A percentile compares a stretch with the other conserved stretches of the same genome.
phyloP scores from a whole-genome alignment of 2,888 invertebrate species.

The Teleogryllus oceanicus region DNA sequence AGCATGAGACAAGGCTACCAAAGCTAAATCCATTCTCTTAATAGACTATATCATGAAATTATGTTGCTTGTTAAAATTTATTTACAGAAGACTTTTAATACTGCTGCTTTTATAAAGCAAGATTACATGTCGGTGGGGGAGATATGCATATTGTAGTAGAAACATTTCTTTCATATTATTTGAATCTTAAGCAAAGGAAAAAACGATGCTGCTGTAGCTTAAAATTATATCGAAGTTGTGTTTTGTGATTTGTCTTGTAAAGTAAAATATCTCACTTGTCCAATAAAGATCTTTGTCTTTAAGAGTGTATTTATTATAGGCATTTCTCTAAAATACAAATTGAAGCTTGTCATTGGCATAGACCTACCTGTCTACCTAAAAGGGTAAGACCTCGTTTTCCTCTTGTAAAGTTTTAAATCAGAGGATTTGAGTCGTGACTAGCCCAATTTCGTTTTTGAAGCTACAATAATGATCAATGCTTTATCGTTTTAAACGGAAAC shows the following conservation, averaged over 20 bases:
- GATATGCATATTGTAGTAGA: constrained; percentile 35
- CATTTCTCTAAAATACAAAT: not conserved
- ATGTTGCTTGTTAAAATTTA: constrained; percentile 6
- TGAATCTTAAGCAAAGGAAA: constrained; percentile 32
- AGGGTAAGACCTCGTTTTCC: too few relatives aligned
- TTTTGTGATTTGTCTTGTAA: constrained; percentile 37
- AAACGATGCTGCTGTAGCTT: constrained; percentile 35
- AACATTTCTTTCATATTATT: constrained; percentile 34
- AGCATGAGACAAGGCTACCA: constrained; percentile 20
- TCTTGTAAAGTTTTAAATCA: too few relatives aligned
- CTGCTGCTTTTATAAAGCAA: constrained; percentile 22
- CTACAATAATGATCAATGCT: too few relatives aligned
- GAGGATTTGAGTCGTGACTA: too few relatives aligned
- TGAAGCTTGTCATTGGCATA: not conserved
- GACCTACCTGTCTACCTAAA: not conserved
- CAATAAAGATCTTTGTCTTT: constrained; percentile 37
- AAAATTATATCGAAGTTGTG: constrained; percentile 36
- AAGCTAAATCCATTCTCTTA: not conserved
- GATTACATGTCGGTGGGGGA: constrained; percentile 26
- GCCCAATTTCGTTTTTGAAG: too few relatives aligned
- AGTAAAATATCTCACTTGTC: constrained; percentile 36
- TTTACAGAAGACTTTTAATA: constrained; percentile 20
- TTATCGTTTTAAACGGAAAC: too few relatives aligned
- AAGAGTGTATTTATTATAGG: constrained; percentile 7
- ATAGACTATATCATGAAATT: not conserved